phyloP scores from a whole-genome alignment of 53 echinoderm and acorn worm genomes.

The Hippasteria phrygiana region DNA sequence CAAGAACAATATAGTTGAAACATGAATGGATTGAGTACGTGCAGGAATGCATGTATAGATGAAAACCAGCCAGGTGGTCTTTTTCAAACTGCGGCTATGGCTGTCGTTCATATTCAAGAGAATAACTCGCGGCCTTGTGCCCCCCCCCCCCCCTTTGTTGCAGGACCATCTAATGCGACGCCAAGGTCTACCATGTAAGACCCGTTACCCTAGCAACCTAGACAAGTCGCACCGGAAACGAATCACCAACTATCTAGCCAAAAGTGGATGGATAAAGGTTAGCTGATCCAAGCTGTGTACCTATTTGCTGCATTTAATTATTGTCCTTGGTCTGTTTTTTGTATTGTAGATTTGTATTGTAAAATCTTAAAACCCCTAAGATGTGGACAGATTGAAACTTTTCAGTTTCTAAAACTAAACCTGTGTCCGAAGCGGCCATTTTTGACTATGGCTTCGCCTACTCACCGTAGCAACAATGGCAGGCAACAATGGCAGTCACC shows the following conservation, averaged over 20 bases:
- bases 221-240: constrained; percentile 96
- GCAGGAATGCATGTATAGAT: too few species aligned
- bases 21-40: too few species aligned
- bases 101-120: too few species aligned
- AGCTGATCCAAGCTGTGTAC: constrained; percentile 64
- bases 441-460: too few species aligned
- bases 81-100: too few species aligned
- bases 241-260: constrained; percentile 93
- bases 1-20: too few species aligned
- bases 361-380: constrained; percentile 10
- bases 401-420: neutral
- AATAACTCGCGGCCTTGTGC: too few species aligned
- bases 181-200: constrained; percentile 95
- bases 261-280: constrained; percentile 97
- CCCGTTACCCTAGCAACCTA: constrained; percentile 94
- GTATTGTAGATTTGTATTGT: constrained; percentile 37
- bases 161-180: constrained; percentile 94
- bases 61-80: too few species aligned
- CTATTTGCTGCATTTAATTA: constrained; percentile 30
- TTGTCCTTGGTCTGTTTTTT: neutral
- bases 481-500: too few species aligned
- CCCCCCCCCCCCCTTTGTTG: neutral
- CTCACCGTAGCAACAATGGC: too few species aligned
- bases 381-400: constrained; percentile 35
- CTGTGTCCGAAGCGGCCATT: too few species aligned